Evolutionary conservation across 1,140 invertebrate species (phyloP), one percentile per base, ranked within the genome.

Genomic region (Bradynema listronoti): DNA sequence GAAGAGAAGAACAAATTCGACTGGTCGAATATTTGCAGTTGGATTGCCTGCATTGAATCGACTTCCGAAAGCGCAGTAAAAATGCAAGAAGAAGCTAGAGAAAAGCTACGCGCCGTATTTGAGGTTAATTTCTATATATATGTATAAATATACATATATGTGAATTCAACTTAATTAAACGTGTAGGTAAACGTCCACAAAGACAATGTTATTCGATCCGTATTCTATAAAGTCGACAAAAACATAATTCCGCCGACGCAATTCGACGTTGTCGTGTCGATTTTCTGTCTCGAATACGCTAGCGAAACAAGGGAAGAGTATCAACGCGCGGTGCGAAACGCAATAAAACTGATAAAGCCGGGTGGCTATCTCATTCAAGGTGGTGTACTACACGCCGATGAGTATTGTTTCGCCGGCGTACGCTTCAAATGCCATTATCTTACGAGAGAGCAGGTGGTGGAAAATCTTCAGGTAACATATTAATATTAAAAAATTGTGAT

Each of bases 261-360:
- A 56, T 75, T 75, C 47, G 71, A 76, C 42, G 59, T 77, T 9
- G 71, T 76, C 0, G 55, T 68, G 9, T 74, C 76, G 9, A 59
- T 76, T 1, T 76, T 76, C 50, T 76, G 74, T 58, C 43, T 76
- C 41, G 74, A 76, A 59, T 76, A 76, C 46, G 72, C 74, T 2
- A 57, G 59, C 25, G 74, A 76, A 55, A 73, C 72, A 4, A 46
- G 70, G 11, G 68, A 78, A 39, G 70, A 66, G 4, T 76, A 74
- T 36, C 39, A 60, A 41, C 52, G 56, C 32, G 75, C 71, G 6
- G 68, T 72, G 6, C 34, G 58, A 51, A 65, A 56, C 36, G 74
- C 74, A 4, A 58, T 41, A 11, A 63, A 45, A 19, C 36, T 62
- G 14, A 66, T 76, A 34, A 58, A 69, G 45, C 58, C 56, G 4